phyloP scores from a whole-genome alignment of 2,888 invertebrate species.

The Agonopterix alstromeriana region DNA sequence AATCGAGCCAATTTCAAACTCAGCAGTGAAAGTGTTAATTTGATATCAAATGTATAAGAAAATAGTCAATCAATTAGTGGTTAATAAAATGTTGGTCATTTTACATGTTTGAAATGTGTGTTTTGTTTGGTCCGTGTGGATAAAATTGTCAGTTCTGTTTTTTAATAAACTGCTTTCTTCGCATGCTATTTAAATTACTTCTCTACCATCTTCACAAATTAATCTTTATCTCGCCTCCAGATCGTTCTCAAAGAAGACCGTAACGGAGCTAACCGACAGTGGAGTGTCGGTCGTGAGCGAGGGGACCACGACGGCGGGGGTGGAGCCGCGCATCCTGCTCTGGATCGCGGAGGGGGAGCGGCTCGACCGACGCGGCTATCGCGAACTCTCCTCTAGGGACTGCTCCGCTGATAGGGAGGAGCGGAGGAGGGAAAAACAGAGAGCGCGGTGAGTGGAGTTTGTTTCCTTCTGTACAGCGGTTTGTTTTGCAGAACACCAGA shows the following conservation, averaged over 20 bases:
- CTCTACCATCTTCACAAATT: no score
- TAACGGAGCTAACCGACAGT: slow-evolving; percentile 85
- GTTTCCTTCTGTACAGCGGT: no score
- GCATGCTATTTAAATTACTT: no score
- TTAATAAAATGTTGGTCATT: no score
- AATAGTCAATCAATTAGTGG: no score
- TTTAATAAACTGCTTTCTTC: no score
- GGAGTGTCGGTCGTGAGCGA: slow-evolving; percentile 86
- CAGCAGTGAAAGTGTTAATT: no score
- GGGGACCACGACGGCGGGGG: slow-evolving; percentile 37
- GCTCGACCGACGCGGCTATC: slow-evolving; percentile 12
- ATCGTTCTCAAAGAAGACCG: slow-evolving; percentile 81
- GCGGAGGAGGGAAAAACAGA: slow-evolving; percentile 27
- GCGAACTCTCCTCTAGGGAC: slow-evolving; percentile 31
- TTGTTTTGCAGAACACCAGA: background rate
- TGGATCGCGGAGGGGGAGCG: slow-evolving; percentile 60
- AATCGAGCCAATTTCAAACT: no score
- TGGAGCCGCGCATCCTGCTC: slow-evolving; percentile 54
- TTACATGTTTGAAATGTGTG: no score
- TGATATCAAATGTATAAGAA: no score
- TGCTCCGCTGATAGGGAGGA: slow-evolving; percentile 45
- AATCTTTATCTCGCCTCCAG: slow-evolving; percentile 27
- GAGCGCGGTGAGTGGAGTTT: slow-evolving; percentile 19
- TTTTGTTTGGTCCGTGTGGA: no score
- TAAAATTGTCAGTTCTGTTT: no score